Conservation (phyloP, 2,113 vertebrate species). For the Leiothrix lutea region DNA sequence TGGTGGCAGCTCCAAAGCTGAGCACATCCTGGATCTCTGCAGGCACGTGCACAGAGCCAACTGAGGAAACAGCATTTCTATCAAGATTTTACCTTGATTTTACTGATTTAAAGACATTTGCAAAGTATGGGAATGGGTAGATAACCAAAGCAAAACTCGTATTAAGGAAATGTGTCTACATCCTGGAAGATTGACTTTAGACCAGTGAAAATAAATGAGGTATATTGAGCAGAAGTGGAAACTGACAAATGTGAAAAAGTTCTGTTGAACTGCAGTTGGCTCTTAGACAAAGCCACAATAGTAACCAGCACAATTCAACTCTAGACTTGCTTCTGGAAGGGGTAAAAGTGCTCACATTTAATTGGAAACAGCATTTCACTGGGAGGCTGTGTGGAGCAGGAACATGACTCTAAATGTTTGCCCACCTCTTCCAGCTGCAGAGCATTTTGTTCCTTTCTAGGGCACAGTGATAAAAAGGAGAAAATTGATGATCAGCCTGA, state of each 20-base stretch:
- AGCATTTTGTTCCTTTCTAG: not conserved
- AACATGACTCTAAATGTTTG: not conserved
- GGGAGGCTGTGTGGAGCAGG: not conserved
- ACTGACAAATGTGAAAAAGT: not conserved
- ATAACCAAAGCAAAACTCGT: not conserved
- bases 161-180: not conserved
- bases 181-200: not conserved
- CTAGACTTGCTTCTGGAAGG: not conserved
- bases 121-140: not conserved
- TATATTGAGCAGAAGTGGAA: not conserved
- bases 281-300: not conserved
- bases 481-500: not conserved
- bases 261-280: not conserved
- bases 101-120: not conserved
- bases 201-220: not conserved
- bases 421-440: not conserved
- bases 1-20: not conserved
- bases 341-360: not conserved
- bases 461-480: not conserved
- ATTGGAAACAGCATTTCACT: rapidly evolving
- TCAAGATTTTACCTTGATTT: not conserved
- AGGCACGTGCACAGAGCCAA: not conserved
- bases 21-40: not conserved
- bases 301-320: not conserved
- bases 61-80: not conserved